phyloP scores from a whole-genome alignment of 2,888 invertebrate species.

The Peribatodes rhomboidaria region DNA sequence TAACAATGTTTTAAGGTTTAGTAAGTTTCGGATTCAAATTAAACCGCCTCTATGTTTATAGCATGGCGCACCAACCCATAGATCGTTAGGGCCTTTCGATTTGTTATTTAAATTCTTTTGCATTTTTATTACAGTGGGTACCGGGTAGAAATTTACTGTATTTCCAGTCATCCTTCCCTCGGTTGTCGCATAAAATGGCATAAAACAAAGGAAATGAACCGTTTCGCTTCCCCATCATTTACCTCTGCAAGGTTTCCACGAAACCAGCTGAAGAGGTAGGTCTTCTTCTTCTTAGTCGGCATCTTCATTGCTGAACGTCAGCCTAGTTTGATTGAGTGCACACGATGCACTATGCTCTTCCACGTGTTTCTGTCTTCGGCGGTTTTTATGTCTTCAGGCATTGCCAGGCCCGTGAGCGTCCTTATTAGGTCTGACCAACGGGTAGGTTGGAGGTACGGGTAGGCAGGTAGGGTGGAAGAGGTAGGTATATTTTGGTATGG shows the following conservation, averaged over 20 bases:
- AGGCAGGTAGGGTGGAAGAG: too few relatives aligned
- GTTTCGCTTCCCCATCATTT: slow-evolving; percentile 63
- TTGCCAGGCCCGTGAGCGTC: too few relatives aligned
- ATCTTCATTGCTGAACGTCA: too few relatives aligned
- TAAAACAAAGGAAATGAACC: slow-evolving; percentile 77
- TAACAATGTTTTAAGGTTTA: too few relatives aligned
- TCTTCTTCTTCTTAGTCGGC: too few relatives aligned
- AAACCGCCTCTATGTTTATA: slow-evolving; percentile 48
- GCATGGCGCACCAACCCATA: slow-evolving; percentile 51
- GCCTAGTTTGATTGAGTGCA: too few relatives aligned
- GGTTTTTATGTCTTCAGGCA: too few relatives aligned
- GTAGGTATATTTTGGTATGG: slow-evolving; percentile 35
- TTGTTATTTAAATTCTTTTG: slow-evolving; percentile 69
- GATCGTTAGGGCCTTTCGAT: slow-evolving; percentile 72
- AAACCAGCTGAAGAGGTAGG: too few relatives aligned
- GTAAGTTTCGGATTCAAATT: slow-evolving; percentile 1
- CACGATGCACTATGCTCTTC: too few relatives aligned
- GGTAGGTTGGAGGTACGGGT: too few relatives aligned
- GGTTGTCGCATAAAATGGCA: slow-evolving; percentile 78
- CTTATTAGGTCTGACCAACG: too few relatives aligned
- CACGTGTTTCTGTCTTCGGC: too few relatives aligned
- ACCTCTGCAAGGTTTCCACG: slow-evolving; percentile 51
- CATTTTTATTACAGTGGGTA: slow-evolving; percentile 67
- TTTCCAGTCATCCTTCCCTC: slow-evolving; percentile 64
- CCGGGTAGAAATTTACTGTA: slow-evolving; percentile 64